Evolutionary conservation across 2,113 vertebrate genomes (phyloP).

Genomic region (Pelvicachromis taeniatus): DNA sequence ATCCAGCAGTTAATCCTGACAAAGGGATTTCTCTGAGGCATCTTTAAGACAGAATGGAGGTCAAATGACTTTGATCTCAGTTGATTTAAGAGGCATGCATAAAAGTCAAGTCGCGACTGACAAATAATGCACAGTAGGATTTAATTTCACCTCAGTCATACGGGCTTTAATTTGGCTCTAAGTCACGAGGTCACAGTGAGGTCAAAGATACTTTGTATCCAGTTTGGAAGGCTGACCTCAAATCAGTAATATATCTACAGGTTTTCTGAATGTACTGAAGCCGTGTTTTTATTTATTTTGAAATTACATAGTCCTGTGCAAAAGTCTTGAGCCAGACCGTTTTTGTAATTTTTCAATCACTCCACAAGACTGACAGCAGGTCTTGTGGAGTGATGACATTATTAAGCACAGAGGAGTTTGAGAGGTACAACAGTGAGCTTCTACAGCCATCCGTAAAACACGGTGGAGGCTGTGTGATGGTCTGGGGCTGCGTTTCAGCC

Average conservation of each 20-base stretch:
- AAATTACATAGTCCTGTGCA: not conserved
- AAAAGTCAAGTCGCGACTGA: not conserved
- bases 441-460: too few species aligned
- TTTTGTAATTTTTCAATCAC: not conserved
- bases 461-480: too few species aligned
- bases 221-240: not conserved
- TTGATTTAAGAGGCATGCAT: not conserved
- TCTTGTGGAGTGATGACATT: not conserved
- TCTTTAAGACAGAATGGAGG: not conserved
- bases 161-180: not conserved
- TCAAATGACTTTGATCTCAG: not conserved
- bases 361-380: not conserved
- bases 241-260: not conserved
- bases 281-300: not conserved
- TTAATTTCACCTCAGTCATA: not conserved
- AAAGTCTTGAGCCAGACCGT: not conserved
- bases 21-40: not conserved
- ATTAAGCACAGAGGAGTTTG: too few species aligned
- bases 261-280: not conserved
- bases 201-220: not conserved
- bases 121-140: not conserved
- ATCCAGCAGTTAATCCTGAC: not conserved
- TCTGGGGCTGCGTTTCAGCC: too few species aligned
- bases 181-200: not conserved
- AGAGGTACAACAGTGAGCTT: too few species aligned